A percentile compares a stretch with the other conserved stretches of the same genome.
These are phyloP conservation scores for Ramazzottius varieornatus DNA, from an alignment of 2,888 invertebrate species.

Conservation along the genomic window DNA sequence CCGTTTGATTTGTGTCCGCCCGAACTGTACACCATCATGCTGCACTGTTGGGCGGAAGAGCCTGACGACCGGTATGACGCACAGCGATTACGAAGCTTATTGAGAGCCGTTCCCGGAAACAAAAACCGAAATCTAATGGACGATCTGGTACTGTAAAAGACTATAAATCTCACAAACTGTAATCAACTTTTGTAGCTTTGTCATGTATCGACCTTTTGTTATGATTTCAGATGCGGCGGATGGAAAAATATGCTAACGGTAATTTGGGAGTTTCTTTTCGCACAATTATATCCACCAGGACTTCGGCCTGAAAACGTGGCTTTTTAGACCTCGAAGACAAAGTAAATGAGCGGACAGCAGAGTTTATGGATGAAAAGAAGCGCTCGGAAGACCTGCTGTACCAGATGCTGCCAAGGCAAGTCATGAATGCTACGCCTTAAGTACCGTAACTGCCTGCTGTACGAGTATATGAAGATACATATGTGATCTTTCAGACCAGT, in stretches of 20 bases:
- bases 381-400: neutral
- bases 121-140: neutral
- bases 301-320: no score
- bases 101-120: neutral
- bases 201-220: no score
- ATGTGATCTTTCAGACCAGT: neutral
- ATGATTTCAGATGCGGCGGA: no score
- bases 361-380: constrained; percentile 2
- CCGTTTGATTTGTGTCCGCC: neutral
- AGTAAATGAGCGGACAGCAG: neutral
- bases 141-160: neutral
- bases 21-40: neutral
- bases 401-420: neutral
- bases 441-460: neutral
- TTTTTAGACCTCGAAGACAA: neutral
- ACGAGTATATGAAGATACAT: no score
- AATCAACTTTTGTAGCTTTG: no score
- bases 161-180: no score
- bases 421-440: neutral
- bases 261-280: no score
- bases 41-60: neutral
- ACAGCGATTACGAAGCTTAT: neutral
- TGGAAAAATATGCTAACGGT: neutral
- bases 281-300: no score
- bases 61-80: neutral